Conservation (phyloP, 2,797 vertebrate species). For the Cossypha polioptera region DNA sequence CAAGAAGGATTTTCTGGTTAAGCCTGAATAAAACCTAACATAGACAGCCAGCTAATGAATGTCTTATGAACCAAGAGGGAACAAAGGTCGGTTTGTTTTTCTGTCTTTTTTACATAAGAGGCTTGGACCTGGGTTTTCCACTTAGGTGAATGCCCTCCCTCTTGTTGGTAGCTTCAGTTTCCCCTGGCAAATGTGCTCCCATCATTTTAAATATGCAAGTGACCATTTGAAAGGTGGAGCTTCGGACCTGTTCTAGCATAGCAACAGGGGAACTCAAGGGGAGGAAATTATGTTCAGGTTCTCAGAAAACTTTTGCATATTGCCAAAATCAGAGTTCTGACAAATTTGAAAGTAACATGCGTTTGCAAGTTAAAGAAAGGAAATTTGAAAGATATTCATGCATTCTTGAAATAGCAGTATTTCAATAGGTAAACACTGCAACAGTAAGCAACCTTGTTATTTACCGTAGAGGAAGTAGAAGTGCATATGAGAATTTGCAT, state of each 20-base stretch:
- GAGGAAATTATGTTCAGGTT: not conserved
- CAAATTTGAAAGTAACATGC: not conserved
- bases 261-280: not conserved
- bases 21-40: not conserved
- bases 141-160: not conserved
- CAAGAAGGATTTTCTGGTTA: not conserved
- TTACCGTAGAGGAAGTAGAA: not conserved
- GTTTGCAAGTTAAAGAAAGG: not conserved
- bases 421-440: not conserved
- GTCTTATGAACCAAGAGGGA: not conserved
- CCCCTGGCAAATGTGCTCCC: not conserved
- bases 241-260: not conserved
- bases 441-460: not conserved
- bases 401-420: not conserved
- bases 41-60: not conserved
- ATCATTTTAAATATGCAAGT: not conserved
- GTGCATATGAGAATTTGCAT: not conserved
- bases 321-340: not conserved
- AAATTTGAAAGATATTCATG: not conserved
- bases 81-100: not conserved
- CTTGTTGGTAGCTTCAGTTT: not conserved
- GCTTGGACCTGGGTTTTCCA: constrained; percentile 1
- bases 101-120: not conserved
- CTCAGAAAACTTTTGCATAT: not conserved
- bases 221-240: not conserved